These are phyloP conservation scores for Crematogaster levior DNA, from an alignment of 2,888 invertebrate genomes.

Conservation along the genomic window DNA sequence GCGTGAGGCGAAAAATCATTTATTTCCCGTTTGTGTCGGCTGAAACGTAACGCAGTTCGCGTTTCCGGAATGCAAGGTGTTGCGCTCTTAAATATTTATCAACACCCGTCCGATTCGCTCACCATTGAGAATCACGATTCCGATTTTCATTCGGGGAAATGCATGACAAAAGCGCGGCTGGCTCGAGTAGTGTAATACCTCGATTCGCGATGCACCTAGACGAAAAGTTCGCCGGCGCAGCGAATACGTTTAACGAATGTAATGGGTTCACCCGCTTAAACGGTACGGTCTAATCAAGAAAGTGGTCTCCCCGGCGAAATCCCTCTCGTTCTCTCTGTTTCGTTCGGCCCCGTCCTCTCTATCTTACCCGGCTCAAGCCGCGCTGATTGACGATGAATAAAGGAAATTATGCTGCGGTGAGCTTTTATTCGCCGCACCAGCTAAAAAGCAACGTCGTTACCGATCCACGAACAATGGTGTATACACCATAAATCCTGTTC, in stretches of 20 bases:
- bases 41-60: too few relatives aligned
- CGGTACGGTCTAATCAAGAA: slow-evolving; percentile 74
- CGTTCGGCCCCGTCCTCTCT: not conserved
- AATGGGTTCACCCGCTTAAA: slow-evolving; percentile 69
- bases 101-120: not conserved
- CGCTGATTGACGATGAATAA: slow-evolving; percentile 71
- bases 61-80: not conserved
- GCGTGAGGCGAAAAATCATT: not conserved
- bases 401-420: slow-evolving; percentile 69
- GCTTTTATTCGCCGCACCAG: slow-evolving; percentile 56
- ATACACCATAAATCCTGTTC: slow-evolving; percentile 55
- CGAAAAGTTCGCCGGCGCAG: slow-evolving; percentile 64
- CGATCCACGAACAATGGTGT: slow-evolving; percentile 50
- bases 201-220: slow-evolving; percentile 22
- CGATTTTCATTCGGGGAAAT: slow-evolving; percentile 20
- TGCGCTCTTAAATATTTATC: slow-evolving; percentile 37
- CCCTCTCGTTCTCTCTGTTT: slow-evolving; percentile 24
- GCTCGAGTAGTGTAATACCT: slow-evolving; percentile 40
- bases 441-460: slow-evolving; percentile 66
- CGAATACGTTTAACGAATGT: slow-evolving; percentile 72
- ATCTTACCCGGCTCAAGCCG: slow-evolving; percentile 33
- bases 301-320: slow-evolving; percentile 68
- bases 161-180: slow-evolving; percentile 30
- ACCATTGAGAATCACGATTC: slow-evolving; percentile 20
- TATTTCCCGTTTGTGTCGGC: not conserved